These are phyloP conservation scores for Drosophila mayri DNA, from an alignment of 1,140 invertebrate genomes.

Conservation along the genomic window DNA sequence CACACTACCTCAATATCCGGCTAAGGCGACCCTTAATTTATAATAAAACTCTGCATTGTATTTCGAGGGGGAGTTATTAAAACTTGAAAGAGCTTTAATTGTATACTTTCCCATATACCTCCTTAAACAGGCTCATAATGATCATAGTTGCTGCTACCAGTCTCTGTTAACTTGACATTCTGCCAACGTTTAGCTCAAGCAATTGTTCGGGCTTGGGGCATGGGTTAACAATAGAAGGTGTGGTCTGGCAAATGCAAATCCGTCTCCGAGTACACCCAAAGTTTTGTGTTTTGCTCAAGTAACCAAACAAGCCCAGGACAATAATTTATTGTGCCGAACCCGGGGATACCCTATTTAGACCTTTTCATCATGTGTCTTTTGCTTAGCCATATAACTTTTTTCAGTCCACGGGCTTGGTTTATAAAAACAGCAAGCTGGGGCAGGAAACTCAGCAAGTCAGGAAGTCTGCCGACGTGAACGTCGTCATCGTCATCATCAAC, in stretches of 20 bases:
- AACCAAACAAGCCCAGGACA: conserved; percentile 15
- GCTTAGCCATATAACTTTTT: conserved; percentile 29
- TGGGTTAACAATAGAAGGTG: conserved; percentile 7
- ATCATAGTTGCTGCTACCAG: conserved; percentile 55
- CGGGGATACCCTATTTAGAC: conserved; percentile 24
- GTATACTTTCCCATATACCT: conserved; percentile 6
- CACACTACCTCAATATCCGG: background rate
- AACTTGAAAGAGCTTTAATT: conserved; percentile 36
- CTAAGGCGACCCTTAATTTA: too few relatives aligned
- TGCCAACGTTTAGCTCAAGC: conserved; percentile 14
- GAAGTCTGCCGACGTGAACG: conserved; percentile 50
- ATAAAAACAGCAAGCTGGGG: conserved; percentile 39
- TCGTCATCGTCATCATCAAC: conserved; percentile 36
- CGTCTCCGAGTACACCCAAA: conserved; percentile 47
- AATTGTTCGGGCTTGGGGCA: conserved; percentile 16
- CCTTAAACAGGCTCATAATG: conserved; percentile 50
- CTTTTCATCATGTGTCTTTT: conserved; percentile 38
- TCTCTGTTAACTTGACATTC: conserved; percentile 45
- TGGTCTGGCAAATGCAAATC: conserved; percentile 68
- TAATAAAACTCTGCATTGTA: background rate
- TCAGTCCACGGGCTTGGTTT: conserved; percentile 15
- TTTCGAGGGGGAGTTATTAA: conserved; percentile 27
- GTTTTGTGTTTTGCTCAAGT: conserved; percentile 45
- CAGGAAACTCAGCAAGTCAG: conserved; percentile 67
- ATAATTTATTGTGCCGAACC: conserved; percentile 13